Evolutionary conservation across 2,797 vertebrate species (phyloP).

Genomic region (Stomatorhinus walkeri): DNA sequence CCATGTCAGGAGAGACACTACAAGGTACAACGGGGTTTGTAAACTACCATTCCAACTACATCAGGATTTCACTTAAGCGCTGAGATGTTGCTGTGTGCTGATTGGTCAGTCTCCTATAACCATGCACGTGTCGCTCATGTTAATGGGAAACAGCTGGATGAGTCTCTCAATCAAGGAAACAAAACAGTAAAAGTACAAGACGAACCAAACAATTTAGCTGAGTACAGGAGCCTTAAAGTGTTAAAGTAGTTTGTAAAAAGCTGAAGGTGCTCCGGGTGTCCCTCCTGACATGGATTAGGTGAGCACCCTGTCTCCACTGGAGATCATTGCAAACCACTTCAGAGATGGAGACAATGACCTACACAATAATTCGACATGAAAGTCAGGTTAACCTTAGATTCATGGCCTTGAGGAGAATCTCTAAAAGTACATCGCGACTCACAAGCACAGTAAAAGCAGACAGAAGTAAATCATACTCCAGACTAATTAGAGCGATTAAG

Average conservation of each 20-base stretch:
- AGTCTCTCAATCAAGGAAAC: background rate
- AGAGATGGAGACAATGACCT: slow-evolving; percentile 24
- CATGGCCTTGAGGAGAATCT: background rate
- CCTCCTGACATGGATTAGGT: background rate
- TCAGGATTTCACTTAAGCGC: background rate
- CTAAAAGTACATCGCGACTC: slow-evolving; percentile 1
- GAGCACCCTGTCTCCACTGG: background rate
- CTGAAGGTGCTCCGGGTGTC: background rate
- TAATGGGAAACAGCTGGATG: background rate
- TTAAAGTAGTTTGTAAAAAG: background rate
- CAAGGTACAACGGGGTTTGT: background rate
- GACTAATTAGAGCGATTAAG: slow-evolving; percentile 35
- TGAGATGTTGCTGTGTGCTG: background rate
- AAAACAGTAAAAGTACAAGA: background rate
- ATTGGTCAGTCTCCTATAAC: background rate
- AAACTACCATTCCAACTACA: background rate
- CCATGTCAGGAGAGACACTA: background rate
- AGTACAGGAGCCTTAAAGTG: background rate
- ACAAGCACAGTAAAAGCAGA: slow-evolving; percentile 33
- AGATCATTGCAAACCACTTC: slow-evolving; percentile 16
- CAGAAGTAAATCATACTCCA: slow-evolving; percentile 40
- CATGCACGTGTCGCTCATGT: background rate
- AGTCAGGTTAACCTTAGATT: background rate
- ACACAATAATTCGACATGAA: slow-evolving; percentile 15
- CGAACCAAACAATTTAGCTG: background rate